Conservation (phyloP, 2,113 vertebrate genomes). For the Agapornis roseicollis region DNA sequence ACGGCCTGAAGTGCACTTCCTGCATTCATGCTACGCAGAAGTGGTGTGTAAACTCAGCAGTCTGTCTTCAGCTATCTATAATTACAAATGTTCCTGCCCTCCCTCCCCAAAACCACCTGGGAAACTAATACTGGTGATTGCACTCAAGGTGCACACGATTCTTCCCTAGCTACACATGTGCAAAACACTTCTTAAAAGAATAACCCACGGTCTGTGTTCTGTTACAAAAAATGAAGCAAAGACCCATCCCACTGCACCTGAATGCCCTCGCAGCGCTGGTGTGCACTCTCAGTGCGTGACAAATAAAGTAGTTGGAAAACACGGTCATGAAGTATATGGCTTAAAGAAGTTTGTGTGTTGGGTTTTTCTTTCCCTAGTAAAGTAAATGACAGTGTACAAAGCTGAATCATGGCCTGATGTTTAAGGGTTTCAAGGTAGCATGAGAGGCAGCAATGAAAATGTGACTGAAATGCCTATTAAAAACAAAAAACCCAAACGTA, state of each 20-base stretch:
- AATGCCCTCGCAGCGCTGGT: not conserved
- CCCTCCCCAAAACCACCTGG: not conserved
- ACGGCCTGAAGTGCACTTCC: not conserved
- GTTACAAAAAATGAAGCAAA: not conserved
- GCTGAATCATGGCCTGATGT: conserved; percentile 19
- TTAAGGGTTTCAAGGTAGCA: conserved; percentile 3
- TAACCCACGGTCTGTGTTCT: not conserved
- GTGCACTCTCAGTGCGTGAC: not conserved
- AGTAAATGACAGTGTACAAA: not conserved
- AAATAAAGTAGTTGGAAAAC: conserved; percentile 55
- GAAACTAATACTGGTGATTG: not conserved
- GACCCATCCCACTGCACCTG: not conserved
- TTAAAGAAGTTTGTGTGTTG: conserved; percentile 33
- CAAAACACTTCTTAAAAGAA: conserved; percentile 39
- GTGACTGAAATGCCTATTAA: conserved; percentile 43
- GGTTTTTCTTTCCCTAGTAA: not conserved
- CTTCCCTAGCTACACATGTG: conserved; percentile 31
- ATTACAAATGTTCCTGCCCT: not conserved
- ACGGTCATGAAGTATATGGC: conserved; percentile 54
- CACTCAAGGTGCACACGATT: not conserved
- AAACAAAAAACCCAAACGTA: not conserved
- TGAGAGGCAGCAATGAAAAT: conserved; percentile 32
- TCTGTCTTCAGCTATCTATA: not conserved
- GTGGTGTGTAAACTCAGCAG: not conserved
- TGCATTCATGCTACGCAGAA: not conserved